A percentile compares a stretch with the other conserved stretches of the same genome.
phyloP scores from a whole-genome alignment of 2,113 vertebrate species.

The Chiloscyllium plagiosum region DNA sequence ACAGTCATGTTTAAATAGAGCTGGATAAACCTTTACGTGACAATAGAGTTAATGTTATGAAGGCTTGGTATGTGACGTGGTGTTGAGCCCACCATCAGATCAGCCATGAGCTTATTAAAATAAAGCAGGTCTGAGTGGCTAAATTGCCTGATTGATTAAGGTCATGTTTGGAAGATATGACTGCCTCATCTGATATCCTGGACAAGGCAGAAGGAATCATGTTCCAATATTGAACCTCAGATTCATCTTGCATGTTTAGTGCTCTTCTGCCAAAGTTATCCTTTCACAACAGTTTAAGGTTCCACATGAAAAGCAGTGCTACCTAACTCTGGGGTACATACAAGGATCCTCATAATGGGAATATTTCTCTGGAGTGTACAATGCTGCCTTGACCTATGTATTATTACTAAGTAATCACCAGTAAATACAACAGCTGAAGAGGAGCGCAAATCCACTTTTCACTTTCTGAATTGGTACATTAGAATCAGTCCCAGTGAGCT shows the following conservation, averaged over 20 bases:
- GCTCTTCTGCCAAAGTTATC: background rate
- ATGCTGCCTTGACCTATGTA: background rate
- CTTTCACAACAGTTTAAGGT: background rate
- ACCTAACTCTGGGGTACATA: background rate
- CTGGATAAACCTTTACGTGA: too few relatives aligned
- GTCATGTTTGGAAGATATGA: background rate
- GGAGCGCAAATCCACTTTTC: constrained; percentile 7
- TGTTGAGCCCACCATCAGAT: too few relatives aligned
- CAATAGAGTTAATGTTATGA: too few relatives aligned
- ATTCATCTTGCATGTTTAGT: background rate
- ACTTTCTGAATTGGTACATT: constrained; percentile 18
- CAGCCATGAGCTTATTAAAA: too few relatives aligned
- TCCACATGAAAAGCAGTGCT: background rate
- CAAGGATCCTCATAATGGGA: constrained; percentile 1
- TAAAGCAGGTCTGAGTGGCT: too few relatives aligned
- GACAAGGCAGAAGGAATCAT: background rate
- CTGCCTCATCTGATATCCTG: background rate
- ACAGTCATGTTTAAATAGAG: too few relatives aligned
- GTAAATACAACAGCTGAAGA: constrained; percentile 12
- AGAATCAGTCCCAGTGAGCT: background rate
- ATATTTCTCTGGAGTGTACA: background rate
- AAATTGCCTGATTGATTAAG: background rate
- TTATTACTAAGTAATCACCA: constrained; percentile 13
- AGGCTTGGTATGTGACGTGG: too few relatives aligned
- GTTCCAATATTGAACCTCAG: background rate